A percentile compares a stretch with the other conserved stretches of the same genome.
Conservation (phyloP, 2,113 vertebrate species). For the Pseudopipra pipra region DNA sequence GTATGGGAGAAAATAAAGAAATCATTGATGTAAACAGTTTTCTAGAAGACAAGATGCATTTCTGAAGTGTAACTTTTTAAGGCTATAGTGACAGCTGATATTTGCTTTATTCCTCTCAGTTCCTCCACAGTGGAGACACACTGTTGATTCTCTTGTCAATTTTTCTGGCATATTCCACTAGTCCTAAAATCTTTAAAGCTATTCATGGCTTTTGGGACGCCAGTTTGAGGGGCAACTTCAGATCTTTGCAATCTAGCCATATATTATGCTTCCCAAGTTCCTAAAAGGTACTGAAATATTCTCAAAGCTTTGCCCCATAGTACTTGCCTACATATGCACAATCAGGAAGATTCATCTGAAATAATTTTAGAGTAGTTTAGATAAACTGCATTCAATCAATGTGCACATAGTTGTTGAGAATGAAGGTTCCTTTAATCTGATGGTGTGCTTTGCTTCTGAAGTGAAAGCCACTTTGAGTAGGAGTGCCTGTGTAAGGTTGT, state of each 20-base stretch:
- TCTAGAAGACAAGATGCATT: background rate
- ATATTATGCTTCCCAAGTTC: background rate
- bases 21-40: background rate
- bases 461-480: background rate
- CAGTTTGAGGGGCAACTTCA: background rate
- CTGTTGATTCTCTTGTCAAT: background rate
- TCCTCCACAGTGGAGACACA: background rate
- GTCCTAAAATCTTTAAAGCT: background rate
- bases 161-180: background rate
- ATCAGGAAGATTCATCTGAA: background rate
- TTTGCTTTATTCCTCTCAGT: background rate
- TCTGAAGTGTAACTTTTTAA: background rate
- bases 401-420: background rate
- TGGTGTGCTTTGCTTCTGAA: background rate
- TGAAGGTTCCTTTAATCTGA: background rate
- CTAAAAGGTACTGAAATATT: background rate
- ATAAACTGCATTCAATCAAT: background rate
- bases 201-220: background rate
- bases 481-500: background rate
- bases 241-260: background rate
- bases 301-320: background rate
- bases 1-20: background rate
- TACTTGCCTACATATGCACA: background rate
- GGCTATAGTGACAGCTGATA: background rate
- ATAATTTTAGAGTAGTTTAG: background rate